Percentiles rank a stretch among this genome's conserved stretches.
These are phyloP conservation scores for Phalera bucephala DNA, from an alignment of 2,888 invertebrate species.

Conservation along the genomic window DNA sequence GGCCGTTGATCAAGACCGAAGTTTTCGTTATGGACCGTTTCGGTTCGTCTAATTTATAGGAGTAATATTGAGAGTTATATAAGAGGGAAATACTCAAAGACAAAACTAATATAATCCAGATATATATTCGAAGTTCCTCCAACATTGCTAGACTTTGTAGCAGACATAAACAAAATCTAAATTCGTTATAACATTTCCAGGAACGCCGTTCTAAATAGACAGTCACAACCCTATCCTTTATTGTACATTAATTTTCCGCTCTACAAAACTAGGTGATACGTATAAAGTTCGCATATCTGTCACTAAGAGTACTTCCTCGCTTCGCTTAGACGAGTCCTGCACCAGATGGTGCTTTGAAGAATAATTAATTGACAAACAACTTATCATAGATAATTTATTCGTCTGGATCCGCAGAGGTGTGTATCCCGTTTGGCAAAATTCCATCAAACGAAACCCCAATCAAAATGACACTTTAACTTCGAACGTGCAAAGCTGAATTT, in stretches of 20 bases:
- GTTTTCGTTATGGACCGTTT: too few relatives aligned
- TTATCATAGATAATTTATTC: slow-evolving; percentile 82
- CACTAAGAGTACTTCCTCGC: slow-evolving; percentile 60
- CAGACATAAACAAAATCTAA: too few relatives aligned
- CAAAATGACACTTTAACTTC: slow-evolving; percentile 31
- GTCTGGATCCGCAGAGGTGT: slow-evolving; percentile 74
- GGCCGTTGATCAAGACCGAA: too few relatives aligned
- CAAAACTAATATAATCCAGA: too few relatives aligned
- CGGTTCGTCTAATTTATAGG: too few relatives aligned
- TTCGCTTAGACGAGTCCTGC: slow-evolving; percentile 40
- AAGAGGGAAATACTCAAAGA: too few relatives aligned
- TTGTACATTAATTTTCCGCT: slow-evolving; percentile 22
- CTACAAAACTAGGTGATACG: slow-evolving; percentile 15
- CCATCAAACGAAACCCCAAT: slow-evolving; percentile 40
- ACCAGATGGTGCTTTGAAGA: slow-evolving; percentile 82
- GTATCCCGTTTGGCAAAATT: slow-evolving; percentile 74
- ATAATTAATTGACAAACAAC: slow-evolving; percentile 82
- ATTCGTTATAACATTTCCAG: background rate
- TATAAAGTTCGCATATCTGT: slow-evolving; percentile 43
- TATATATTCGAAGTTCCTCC: too few relatives aligned
- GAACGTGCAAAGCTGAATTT: slow-evolving; percentile 30
- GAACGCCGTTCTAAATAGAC: background rate
- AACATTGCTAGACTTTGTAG: too few relatives aligned
- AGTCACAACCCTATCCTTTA: background rate
- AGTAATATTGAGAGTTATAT: too few relatives aligned